A percentile compares a stretch with the other conserved stretches of the same genome.
Evolutionary conservation across 2,888 invertebrate species (phyloP).

Genomic region (Bombylius major): DNA sequence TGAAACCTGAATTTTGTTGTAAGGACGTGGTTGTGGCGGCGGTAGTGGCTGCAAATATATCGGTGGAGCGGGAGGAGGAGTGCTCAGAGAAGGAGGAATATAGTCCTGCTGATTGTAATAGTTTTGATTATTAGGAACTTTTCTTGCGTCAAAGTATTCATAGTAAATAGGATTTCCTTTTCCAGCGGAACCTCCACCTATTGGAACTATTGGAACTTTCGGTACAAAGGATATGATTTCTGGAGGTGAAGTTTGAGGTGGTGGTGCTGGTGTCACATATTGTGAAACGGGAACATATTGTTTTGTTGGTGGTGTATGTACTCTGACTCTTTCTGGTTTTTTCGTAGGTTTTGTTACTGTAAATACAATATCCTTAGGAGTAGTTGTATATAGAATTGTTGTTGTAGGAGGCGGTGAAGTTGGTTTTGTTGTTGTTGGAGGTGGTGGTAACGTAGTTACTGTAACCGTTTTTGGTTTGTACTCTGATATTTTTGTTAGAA

Average conservation of each 20-base stretch:
- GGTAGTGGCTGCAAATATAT: background rate
- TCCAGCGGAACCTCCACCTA: conserved; percentile 21
- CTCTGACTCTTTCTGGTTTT: background rate
- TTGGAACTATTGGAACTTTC: conserved; percentile 20
- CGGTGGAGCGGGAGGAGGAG: conserved; percentile 1
- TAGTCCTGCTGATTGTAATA: background rate
- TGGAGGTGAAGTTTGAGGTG: conserved; percentile 17
- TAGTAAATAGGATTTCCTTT: conserved; percentile 36
- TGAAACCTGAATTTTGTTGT: conserved; percentile 15
- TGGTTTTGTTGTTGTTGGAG: conserved; percentile 35
- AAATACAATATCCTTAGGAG: conserved; percentile 18
- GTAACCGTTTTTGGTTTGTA: conserved; percentile 24
- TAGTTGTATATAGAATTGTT: conserved; percentile 35
- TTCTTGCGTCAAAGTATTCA: conserved; percentile 34
- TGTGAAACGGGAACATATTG: background rate
- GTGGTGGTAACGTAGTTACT: conserved; percentile 25
- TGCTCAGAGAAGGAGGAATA: conserved; percentile 9
- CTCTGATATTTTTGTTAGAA: conserved; percentile 23
- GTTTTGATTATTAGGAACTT: conserved; percentile 17
- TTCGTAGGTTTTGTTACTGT: conserved; percentile 1
- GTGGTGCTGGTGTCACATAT: background rate
- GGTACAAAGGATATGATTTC: conserved; percentile 26
- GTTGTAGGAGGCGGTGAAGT: conserved; percentile 27
- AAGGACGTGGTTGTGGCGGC: conserved; percentile 15
- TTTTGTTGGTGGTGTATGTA: background rate